Conservation (phyloP, 2,797 vertebrate species). For the Neosilurus hyrtlii region DNA sequence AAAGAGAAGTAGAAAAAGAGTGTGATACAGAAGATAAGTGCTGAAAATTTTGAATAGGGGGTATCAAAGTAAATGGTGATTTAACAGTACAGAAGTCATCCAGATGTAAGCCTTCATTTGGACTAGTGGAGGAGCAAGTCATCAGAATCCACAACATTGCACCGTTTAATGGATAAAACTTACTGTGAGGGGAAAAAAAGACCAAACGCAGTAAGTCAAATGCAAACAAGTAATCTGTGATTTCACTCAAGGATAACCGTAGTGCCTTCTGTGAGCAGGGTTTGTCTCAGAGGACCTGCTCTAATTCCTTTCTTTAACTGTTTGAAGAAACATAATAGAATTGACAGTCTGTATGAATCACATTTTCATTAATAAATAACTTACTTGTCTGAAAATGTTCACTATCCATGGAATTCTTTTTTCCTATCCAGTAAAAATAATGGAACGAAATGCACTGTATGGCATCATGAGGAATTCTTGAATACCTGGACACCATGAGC, state of each 20-base stretch:
- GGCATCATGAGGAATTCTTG: background rate
- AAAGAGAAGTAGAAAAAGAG: background rate
- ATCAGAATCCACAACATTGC: slow-evolving; percentile 5
- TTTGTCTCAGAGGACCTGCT: slow-evolving; percentile 14
- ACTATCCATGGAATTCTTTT: background rate
- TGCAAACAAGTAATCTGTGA: slow-evolving; percentile 19
- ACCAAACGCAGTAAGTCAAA: slow-evolving; percentile 24
- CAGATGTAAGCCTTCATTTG: slow-evolving; percentile 21
- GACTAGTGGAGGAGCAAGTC: slow-evolving; percentile 23
- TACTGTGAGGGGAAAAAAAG: slow-evolving; percentile 25
- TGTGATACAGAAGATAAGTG: background rate
- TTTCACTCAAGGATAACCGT: slow-evolving; percentile 10
- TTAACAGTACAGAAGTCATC: slow-evolving; percentile 16
- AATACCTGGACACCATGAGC: background rate
- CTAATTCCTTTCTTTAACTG: slow-evolving; percentile 2
- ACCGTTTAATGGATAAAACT: slow-evolving; percentile 47
- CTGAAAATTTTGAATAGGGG: background rate
- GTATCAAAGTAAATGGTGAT: slow-evolving; percentile 6
- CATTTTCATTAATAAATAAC: slow-evolving; percentile 6
- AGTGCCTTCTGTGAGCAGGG: background rate
- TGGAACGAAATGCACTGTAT: background rate
- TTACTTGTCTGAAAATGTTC: background rate
- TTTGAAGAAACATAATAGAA: background rate
- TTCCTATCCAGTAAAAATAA: background rate
- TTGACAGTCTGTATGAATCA: background rate